Conservation (phyloP, 2,888 invertebrate species). For the Ellobium chinense region DNA sequence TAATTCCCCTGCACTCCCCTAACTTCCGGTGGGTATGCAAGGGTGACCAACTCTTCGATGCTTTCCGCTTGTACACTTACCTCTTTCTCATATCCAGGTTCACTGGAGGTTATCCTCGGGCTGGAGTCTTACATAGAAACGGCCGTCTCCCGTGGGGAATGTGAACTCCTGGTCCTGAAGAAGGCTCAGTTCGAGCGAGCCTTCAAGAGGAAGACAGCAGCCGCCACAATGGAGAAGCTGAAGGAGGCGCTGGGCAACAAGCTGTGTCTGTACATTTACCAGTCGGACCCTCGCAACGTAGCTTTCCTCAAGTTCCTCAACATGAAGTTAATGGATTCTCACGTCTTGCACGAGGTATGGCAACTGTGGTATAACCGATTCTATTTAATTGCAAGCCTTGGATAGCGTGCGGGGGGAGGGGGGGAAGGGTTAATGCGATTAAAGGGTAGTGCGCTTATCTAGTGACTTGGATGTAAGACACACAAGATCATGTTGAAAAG, state of each 20-base stretch:
- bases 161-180: conserved; percentile 63
- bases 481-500: too few relatives aligned
- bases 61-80: too few relatives aligned
- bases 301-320: conserved; percentile 67
- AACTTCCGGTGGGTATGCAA: too few relatives aligned
- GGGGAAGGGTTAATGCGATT: too few relatives aligned
- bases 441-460: too few relatives aligned
- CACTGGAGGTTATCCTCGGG: conserved; percentile 61
- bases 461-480: too few relatives aligned
- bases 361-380: too few relatives aligned
- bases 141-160: conserved; percentile 59
- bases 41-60: too few relatives aligned
- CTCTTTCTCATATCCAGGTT: too few relatives aligned
- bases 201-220: conserved; percentile 62
- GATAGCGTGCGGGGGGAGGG: too few relatives aligned
- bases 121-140: conserved; percentile 62
- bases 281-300: conserved; percentile 54
- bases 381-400: too few relatives aligned
- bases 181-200: conserved; percentile 62
- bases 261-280: conserved; percentile 65
- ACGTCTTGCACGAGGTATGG: conserved; percentile 40
- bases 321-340: conserved; percentile 62
- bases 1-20: too few relatives aligned
- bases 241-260: conserved; percentile 60
- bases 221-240: conserved; percentile 54